Conservation (phyloP, 2,113 vertebrate genomes). For the Microcebus ravelobensis region DNA sequence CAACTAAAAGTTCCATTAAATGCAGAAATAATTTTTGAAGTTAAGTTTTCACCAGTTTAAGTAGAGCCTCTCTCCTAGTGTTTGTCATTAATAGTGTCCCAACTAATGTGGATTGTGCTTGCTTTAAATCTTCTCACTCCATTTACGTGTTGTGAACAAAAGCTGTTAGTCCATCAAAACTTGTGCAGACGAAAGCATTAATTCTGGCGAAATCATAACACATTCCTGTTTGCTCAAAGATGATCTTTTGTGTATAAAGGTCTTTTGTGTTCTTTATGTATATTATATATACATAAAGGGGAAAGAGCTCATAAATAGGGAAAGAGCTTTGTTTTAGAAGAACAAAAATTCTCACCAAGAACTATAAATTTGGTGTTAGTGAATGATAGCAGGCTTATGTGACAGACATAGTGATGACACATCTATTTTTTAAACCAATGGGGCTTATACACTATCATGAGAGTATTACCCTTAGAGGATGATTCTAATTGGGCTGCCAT, state of each 20-base stretch:
- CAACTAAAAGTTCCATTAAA: not conserved
- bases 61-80: not conserved
- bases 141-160: not conserved
- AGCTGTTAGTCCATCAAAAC: not conserved
- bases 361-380: not conserved
- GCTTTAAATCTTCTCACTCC: not conserved
- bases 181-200: not conserved
- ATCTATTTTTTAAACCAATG: not conserved
- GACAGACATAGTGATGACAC: not conserved
- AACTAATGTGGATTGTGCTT: not conserved
- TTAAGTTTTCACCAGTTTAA: not conserved
- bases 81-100: not conserved
- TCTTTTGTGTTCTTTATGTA: not conserved
- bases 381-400: not conserved
- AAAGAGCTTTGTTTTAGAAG: not conserved
- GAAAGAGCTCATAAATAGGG: not conserved
- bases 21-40: not conserved
- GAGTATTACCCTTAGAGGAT: not conserved
- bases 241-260: not conserved
- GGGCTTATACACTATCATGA: not conserved
- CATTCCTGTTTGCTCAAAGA: slow-evolving; percentile 32
- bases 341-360: not conserved
- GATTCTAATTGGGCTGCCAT: not conserved
- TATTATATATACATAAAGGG: too few species aligned
- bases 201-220: not conserved